Percentiles rank a stretch among this genome's conserved stretches.
phyloP scores from a whole-genome alignment of 2,888 invertebrate genomes.

The Arctia plantaginis region DNA sequence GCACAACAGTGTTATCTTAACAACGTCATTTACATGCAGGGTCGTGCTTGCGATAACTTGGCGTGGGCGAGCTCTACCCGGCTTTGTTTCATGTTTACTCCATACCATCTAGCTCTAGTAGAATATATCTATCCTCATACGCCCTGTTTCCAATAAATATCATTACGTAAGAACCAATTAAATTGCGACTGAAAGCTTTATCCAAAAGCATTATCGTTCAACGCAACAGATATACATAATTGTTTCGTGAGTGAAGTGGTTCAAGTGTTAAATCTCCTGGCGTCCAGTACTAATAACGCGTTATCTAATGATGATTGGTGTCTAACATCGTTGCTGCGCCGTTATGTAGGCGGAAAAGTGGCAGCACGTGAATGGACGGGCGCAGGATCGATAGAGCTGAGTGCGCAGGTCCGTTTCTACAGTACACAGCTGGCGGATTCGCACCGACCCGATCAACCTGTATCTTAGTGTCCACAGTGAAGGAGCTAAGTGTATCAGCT shows the following conservation, averaged over 20 bases:
- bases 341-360: slow-evolving; percentile 80
- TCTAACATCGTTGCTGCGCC: slow-evolving; percentile 72
- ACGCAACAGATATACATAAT: slow-evolving; percentile 60
- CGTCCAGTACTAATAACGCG: slow-evolving; percentile 74
- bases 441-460: slow-evolving; percentile 61
- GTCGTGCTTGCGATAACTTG: slow-evolving; percentile 71
- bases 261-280: slow-evolving; percentile 68
- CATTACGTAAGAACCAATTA: slow-evolving; percentile 28
- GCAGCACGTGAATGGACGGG: slow-evolving; percentile 79
- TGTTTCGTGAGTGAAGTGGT: slow-evolving; percentile 68
- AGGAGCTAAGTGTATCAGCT: slow-evolving; percentile 68
- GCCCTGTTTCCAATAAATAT: slow-evolving; percentile 21
- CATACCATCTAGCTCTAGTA: slow-evolving; percentile 36
- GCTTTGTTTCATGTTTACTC: slow-evolving; percentile 41
- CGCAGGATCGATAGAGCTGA: slow-evolving; percentile 79
- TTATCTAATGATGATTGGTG: slow-evolving; percentile 83
- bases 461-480: slow-evolving; percentile 69
- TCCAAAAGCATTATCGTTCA: slow-evolving; percentile 48
- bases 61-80: slow-evolving; percentile 67
- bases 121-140: slow-evolving; percentile 21
- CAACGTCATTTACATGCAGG: slow-evolving; percentile 80
- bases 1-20: slow-evolving; percentile 52
- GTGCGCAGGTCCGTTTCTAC: slow-evolving; percentile 75
- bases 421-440: slow-evolving; percentile 75
- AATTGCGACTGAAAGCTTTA: slow-evolving; percentile 26